These are phyloP conservation scores for Ametastegia equiseti DNA, from an alignment of 2,888 invertebrate genomes.

Conservation along the genomic window DNA sequence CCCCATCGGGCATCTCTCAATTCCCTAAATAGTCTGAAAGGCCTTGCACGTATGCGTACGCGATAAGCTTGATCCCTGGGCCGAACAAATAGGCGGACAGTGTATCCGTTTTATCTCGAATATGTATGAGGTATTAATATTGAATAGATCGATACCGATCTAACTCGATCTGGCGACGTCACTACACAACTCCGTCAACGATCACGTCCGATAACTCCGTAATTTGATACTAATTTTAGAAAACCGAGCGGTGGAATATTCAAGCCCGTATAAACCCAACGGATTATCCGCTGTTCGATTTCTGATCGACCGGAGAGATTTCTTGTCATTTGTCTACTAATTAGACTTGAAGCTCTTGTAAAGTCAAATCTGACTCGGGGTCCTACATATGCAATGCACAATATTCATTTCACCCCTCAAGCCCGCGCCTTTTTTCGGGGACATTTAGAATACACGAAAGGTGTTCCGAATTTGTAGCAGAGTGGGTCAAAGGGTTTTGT, in stretches of 20 bases:
- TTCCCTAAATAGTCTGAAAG: neutral
- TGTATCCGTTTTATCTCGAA: neutral
- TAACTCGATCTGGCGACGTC: neutral
- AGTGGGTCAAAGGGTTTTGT: too few species aligned
- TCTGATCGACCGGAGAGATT: neutral
- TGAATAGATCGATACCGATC: conserved; percentile 28
- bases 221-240: conserved; percentile 32
- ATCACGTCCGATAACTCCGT: conserved; percentile 21
- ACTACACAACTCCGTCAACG: conserved; percentile 14
- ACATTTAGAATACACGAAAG: too few species aligned
- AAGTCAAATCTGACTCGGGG: neutral
- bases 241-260: neutral
- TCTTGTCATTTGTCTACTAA: neutral
- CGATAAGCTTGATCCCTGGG: neutral
- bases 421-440: too few species aligned
- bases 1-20: conserved; percentile 40
- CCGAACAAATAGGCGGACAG: neutral
- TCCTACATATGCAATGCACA: neutral
- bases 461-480: too few species aligned
- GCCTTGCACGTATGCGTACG: neutral
- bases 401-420: neutral
- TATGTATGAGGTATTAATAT: conserved; percentile 31
- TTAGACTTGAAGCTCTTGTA: neutral
- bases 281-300: neutral
- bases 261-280: neutral